These are phyloP conservation scores for Falco punctatus DNA, from an alignment of 2,113 vertebrate genomes.

Conservation along the genomic window DNA sequence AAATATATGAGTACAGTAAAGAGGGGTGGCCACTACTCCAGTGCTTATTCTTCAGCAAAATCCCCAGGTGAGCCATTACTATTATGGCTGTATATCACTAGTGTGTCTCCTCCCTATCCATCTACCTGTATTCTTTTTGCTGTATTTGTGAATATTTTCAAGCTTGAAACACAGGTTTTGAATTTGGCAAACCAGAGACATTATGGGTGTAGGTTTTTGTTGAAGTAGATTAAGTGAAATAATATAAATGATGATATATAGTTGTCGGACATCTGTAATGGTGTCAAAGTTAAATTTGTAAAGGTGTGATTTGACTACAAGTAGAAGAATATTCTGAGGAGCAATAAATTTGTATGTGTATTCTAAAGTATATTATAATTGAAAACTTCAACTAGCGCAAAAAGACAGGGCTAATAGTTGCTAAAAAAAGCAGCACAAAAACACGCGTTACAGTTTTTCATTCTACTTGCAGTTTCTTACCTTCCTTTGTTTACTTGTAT, in stretches of 20 bases:
- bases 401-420: neutral
- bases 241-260: neutral
- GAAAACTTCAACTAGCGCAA: neutral
- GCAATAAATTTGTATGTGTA: neutral
- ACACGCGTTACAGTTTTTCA: fast-evolving
- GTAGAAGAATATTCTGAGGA: neutral
- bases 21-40: slow-evolving; percentile 85
- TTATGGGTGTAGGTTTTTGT: neutral
- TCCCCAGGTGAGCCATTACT: slow-evolving; percentile 90
- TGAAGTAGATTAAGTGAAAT: neutral
- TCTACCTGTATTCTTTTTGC: slow-evolving; percentile 30
- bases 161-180: neutral
- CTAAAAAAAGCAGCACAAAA: neutral
- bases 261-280: neutral
- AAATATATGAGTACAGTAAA: slow-evolving; percentile 84
- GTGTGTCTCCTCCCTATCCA: slow-evolving; percentile 59
- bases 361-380: neutral
- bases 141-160: slow-evolving; percentile 59
- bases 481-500: neutral
- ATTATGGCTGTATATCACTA: slow-evolving; percentile 69
- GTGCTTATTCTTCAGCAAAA: slow-evolving; percentile 87
- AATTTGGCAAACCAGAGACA: neutral
- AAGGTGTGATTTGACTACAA: neutral
- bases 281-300: neutral
- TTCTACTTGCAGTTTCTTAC: neutral